A percentile compares a stretch with the other conserved stretches of the same genome.
These are phyloP conservation scores for Cordilura impudica DNA, from an alignment of 2,888 invertebrate species.

Conservation along the genomic window DNA sequence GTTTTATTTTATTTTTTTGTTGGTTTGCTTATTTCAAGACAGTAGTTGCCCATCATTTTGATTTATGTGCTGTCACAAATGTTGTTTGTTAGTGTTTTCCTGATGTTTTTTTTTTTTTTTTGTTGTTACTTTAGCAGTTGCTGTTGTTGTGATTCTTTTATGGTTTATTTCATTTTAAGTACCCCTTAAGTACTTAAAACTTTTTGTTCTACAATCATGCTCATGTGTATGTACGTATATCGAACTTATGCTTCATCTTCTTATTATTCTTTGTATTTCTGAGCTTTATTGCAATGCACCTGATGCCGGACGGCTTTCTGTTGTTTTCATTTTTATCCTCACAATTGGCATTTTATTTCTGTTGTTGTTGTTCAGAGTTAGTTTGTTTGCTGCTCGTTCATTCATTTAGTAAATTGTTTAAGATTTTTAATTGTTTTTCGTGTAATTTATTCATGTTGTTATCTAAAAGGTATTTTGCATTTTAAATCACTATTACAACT, in stretches of 20 bases:
- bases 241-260: not conserved
- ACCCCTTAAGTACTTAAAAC: conserved; percentile 48
- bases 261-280: not conserved
- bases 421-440: conserved; percentile 64
- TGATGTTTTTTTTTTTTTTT: not conserved
- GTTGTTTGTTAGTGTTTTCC: conserved; percentile 52
- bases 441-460: conserved; percentile 62
- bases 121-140: not conserved
- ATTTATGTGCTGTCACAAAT: conserved; percentile 70
- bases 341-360: conserved; percentile 26
- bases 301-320: conserved; percentile 47
- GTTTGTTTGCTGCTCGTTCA: no score
- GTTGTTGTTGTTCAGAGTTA: conserved; percentile 30
- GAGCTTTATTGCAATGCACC: conserved; percentile 42
- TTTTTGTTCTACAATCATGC: conserved; percentile 36
- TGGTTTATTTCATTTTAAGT: conserved; percentile 64
- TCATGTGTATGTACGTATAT: conserved; percentile 14
- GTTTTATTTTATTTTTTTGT: conserved; percentile 3
- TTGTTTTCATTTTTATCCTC: conserved; percentile 26
- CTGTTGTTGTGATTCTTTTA: conserved; percentile 41
- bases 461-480: conserved; percentile 62
- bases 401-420: conserved; percentile 58
- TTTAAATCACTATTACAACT: conserved; percentile 57
- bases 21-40: conserved; percentile 31
- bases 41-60: conserved; percentile 68